These are phyloP conservation scores for Amiota mariae DNA, from an alignment of 2,888 invertebrate genomes.

Conservation along the genomic window DNA sequence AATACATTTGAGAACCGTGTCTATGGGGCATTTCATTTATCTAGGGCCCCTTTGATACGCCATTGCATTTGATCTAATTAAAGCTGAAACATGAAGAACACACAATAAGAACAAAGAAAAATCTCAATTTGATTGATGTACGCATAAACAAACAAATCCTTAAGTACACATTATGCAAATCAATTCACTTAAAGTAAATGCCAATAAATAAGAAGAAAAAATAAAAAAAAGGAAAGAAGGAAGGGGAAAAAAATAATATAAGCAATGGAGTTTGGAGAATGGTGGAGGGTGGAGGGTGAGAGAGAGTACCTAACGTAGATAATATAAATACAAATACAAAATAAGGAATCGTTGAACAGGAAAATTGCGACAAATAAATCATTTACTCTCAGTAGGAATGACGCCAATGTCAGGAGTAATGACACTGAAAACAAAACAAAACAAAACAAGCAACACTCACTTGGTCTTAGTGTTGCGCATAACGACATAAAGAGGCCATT, in stretches of 20 bases:
- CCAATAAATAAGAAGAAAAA: slow-evolving; percentile 56
- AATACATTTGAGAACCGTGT: too few relatives aligned
- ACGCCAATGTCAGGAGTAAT: slow-evolving; percentile 1
- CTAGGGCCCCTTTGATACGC: too few relatives aligned
- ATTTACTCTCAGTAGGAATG: slow-evolving; percentile 46
- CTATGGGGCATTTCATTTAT: too few relatives aligned
- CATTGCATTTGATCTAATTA: slow-evolving; percentile 54
- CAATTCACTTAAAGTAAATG: slow-evolving; percentile 65
- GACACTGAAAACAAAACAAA: background rate
- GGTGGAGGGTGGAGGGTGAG: background rate
- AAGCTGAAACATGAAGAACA: slow-evolving; percentile 56
- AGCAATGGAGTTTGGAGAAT: background rate
- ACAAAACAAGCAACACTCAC: background rate
- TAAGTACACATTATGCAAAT: slow-evolving; percentile 67
- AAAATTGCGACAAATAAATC: slow-evolving; percentile 70
- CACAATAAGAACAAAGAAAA: slow-evolving; percentile 44
- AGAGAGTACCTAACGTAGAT: too few relatives aligned
- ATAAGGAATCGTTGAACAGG: slow-evolving; percentile 62
- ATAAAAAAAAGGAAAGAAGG: background rate
- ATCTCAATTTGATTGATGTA: slow-evolving; percentile 65
- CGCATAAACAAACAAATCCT: slow-evolving; percentile 67
- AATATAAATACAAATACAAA: slow-evolving; percentile 20
- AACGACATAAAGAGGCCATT: slow-evolving; percentile 48
- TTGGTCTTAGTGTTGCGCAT: background rate
- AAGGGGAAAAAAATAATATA: background rate